Percentiles rank a stretch among this genome's conserved stretches.
phyloP scores from a whole-genome alignment of 2,888 invertebrate species.

The Polymixis lichenea region DNA sequence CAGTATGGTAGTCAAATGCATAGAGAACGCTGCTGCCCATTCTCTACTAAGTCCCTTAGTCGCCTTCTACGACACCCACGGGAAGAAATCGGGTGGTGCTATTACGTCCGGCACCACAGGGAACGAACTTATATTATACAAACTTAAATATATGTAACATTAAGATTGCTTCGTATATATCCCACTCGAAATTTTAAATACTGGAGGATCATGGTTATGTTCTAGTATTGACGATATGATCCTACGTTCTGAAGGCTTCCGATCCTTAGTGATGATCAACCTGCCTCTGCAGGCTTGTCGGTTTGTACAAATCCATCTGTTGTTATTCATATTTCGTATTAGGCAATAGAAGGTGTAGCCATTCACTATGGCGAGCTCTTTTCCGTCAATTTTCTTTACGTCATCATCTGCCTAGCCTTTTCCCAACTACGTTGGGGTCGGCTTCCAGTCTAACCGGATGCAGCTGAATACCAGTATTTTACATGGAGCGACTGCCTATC shows the following conservation, averaged over 20 bases:
- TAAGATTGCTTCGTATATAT: background rate
- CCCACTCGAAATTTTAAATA: constrained; percentile 9
- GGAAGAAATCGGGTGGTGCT: too few relatives aligned
- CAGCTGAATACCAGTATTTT: too few relatives aligned
- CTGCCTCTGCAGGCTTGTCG: constrained; percentile 6
- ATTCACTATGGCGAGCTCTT: constrained; percentile 58
- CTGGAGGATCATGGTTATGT: constrained; percentile 23
- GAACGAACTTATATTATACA: too few relatives aligned
- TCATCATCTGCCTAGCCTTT: too few relatives aligned
- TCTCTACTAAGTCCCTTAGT: too few relatives aligned
- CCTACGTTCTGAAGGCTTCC: background rate
- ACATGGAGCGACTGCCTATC: too few relatives aligned
- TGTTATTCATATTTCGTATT: background rate
- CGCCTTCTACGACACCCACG: too few relatives aligned
- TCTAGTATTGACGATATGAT: constrained; percentile 16
- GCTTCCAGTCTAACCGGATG: too few relatives aligned
- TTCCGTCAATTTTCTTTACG: constrained; percentile 52
- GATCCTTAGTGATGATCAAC: background rate
- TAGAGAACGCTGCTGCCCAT: too few relatives aligned
- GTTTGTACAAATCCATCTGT: constrained; percentile 15
- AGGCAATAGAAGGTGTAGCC: constrained; percentile 59
- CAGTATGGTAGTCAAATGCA: too few relatives aligned
- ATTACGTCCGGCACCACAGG: too few relatives aligned
- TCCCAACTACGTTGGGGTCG: too few relatives aligned
- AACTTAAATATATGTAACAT: background rate